These are phyloP conservation scores for Schizotus pectinicornis DNA, from an alignment of 2,888 invertebrate species.

Conservation along the genomic window DNA sequence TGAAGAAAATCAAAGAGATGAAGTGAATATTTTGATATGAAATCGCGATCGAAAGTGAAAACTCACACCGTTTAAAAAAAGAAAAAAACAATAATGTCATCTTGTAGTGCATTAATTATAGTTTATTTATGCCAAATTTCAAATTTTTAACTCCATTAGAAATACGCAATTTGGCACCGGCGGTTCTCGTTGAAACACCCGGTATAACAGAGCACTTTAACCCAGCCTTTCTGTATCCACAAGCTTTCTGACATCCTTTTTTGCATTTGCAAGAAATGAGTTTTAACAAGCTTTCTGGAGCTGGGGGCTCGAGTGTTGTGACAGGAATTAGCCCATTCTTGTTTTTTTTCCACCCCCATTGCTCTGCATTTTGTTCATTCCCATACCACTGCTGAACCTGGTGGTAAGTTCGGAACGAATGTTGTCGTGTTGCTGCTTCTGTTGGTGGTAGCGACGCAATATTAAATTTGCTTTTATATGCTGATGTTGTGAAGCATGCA, in stretches of 20 bases:
- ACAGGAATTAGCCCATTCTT: conserved; percentile 30
- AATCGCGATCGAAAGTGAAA: too few relatives aligned
- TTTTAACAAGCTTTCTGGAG: background rate
- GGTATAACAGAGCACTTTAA: conserved; percentile 8
- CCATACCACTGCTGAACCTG: conserved; percentile 35
- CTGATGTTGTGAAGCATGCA: conserved; percentile 28
- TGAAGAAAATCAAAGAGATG: too few relatives aligned
- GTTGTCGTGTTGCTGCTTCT: conserved; percentile 34
- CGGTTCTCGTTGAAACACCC: too few relatives aligned
- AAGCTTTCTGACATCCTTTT: conserved; percentile 7
- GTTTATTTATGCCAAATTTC: too few relatives aligned
- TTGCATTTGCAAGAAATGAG: conserved; percentile 1
- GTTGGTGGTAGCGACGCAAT: conserved; percentile 27
- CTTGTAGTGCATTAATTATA: too few relatives aligned
- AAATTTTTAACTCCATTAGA: too few relatives aligned
- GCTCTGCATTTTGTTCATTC: conserved; percentile 26
- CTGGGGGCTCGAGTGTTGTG: conserved; percentile 15
- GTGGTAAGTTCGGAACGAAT: conserved; percentile 35
- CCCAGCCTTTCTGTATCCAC: conserved; percentile 10
- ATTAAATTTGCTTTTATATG: conserved; percentile 31
- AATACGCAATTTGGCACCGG: too few relatives aligned
- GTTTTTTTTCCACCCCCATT: conserved; percentile 32
- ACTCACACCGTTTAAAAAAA: too few relatives aligned
- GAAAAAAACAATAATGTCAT: too few relatives aligned
- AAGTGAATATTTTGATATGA: too few relatives aligned